Evolutionary conservation across 2,888 invertebrate species (phyloP).

Genomic region (Timandra comae): DNA sequence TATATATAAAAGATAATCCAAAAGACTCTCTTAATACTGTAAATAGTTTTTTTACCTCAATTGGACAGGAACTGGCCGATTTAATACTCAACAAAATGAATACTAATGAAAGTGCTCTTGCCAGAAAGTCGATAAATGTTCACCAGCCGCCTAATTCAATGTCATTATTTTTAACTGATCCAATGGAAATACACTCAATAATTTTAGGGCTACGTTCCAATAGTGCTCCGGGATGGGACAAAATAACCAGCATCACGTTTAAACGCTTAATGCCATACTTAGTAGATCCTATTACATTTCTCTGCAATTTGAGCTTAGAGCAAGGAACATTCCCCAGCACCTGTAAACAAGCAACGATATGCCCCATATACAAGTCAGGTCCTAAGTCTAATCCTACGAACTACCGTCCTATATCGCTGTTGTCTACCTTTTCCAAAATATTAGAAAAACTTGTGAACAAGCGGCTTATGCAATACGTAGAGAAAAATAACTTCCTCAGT

Average conservation of each 20-base stretch:
- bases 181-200: background rate
- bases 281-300: no score
- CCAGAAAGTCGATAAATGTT: background rate
- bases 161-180: background rate
- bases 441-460: slow-evolving; percentile 3
- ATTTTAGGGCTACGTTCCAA: background rate
- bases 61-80: no score
- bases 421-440: slow-evolving; percentile 1
- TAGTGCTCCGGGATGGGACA: no score
- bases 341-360: background rate
- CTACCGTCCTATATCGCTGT: background rate
- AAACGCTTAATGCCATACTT: no score
- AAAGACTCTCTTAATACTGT: no score
- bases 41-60: no score
- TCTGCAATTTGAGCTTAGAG: no score
- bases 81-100: no score
- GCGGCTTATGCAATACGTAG: slow-evolving; percentile 2
- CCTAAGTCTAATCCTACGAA: background rate
- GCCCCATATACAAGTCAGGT: background rate
- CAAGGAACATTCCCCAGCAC: background rate
- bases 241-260: no score
- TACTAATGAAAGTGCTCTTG: background rate
- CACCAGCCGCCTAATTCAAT: background rate
- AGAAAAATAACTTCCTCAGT: background rate
- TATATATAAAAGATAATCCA: no score